Evolutionary conservation across 2,797 vertebrate species (phyloP).

Genomic region (Fistularia tabacaria): DNA sequence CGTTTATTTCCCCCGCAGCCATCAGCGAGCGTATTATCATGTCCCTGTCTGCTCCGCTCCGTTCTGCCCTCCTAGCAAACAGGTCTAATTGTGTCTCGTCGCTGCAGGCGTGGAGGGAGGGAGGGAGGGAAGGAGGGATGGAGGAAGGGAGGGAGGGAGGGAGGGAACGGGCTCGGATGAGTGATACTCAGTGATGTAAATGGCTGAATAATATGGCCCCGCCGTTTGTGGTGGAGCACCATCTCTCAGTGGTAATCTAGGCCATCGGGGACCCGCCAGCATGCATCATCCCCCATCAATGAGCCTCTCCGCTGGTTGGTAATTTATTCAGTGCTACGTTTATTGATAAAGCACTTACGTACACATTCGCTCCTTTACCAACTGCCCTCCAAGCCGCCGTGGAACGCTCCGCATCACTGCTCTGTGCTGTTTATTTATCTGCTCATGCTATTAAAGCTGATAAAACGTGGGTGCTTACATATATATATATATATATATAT

Average conservation of each 20-base stretch:
- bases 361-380: conserved; percentile 56
- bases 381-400: conserved; percentile 64
- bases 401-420: conserved; percentile 54
- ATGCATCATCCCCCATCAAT: conserved; percentile 70
- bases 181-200: conserved; percentile 77
- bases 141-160: conserved; percentile 19
- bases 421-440: conserved; percentile 49
- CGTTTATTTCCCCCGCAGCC: conserved; percentile 64
- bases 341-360: conserved; percentile 87
- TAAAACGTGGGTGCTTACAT: background rate
- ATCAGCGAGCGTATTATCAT: conserved; percentile 71
- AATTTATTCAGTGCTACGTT: conserved; percentile 80
- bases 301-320: conserved; percentile 73
- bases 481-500: too few relatives aligned
- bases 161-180: conserved; percentile 56
- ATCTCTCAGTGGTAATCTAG: conserved; percentile 75
- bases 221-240: conserved; percentile 63
- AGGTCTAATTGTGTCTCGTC: conserved; percentile 71
- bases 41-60: conserved; percentile 62
- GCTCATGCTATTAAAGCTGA: conserved; percentile 23
- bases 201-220: conserved; percentile 76
- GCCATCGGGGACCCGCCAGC: conserved; percentile 68
- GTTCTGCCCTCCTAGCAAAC: conserved; percentile 74
- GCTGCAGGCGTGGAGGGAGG: conserved; percentile 44
- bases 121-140: conserved; percentile 23